Conservation (phyloP, 2,888 invertebrate species). For the Cordilura impudica region DNA sequence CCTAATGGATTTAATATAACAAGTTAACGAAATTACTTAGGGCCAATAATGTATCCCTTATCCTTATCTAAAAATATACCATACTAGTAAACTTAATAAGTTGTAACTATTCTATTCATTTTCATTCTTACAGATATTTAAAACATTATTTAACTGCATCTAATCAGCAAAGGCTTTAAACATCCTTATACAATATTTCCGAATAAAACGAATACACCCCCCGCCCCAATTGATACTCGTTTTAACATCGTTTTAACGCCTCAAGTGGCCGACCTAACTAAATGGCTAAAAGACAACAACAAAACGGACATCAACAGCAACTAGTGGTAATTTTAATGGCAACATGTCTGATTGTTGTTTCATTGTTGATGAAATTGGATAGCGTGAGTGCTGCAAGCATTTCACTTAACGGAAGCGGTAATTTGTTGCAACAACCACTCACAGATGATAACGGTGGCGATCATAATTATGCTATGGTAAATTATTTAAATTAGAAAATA, state of each 20-base stretch:
- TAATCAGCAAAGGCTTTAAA: too few species aligned
- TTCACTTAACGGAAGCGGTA: conserved; percentile 48
- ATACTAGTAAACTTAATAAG: too few species aligned
- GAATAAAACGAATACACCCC: too few species aligned
- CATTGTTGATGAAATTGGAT: conserved; percentile 41
- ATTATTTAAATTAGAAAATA: neutral
- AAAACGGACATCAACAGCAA: conserved; percentile 19
- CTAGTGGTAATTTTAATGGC: conserved; percentile 46
- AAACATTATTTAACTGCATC: too few species aligned
- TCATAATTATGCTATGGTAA: conserved; percentile 48
- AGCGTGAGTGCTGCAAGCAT: conserved; percentile 41
- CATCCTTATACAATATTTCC: too few species aligned
- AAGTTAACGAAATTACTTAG: too few species aligned
- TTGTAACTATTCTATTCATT: too few species aligned
- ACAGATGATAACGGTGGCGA: conserved; percentile 33
- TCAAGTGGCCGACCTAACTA: conserved; percentile 55
- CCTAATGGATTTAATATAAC: too few species aligned
- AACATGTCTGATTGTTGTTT: conserved; percentile 39
- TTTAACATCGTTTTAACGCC: conserved; percentile 45
- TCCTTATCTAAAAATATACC: too few species aligned
- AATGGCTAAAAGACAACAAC: conserved; percentile 54
- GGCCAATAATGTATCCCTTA: too few species aligned
- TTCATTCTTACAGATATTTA: too few species aligned
- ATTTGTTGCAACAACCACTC: conserved; percentile 41
- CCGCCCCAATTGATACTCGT: too few species aligned